A percentile compares a stretch with the other conserved stretches of the same genome.
phyloP scores from a whole-genome alignment of 2,113 vertebrate species.

The Odobenus rosmarus region DNA sequence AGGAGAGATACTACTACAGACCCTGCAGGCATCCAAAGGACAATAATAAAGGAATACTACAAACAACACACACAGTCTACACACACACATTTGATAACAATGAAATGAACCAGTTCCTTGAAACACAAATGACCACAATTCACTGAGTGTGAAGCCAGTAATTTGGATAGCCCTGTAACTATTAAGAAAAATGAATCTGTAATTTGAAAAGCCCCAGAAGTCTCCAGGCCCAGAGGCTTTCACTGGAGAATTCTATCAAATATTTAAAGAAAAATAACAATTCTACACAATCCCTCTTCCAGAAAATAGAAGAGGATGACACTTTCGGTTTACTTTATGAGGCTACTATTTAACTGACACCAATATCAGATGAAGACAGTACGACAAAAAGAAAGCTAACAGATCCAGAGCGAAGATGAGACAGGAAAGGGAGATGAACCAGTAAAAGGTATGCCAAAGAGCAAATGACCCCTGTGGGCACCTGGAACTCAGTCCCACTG shows the following conservation, averaged over 20 bases:
- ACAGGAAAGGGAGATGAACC: background rate
- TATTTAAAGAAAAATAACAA: constrained; percentile 9
- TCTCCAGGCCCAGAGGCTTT: background rate
- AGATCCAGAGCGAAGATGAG: background rate
- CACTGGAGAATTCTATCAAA: constrained; percentile 14
- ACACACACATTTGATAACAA: background rate
- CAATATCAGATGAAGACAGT: background rate
- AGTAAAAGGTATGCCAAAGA: background rate
- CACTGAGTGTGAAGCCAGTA: background rate
- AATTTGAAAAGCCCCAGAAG: background rate
- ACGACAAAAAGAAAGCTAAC: background rate
- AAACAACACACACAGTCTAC: background rate
- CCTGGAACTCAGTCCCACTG: background rate
- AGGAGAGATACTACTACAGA: background rate
- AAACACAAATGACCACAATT: background rate
- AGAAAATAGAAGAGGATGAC: background rate
- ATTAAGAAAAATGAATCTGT: constrained; percentile 22
- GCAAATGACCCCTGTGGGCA: background rate
- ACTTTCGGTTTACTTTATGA: background rate
- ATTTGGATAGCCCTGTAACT: background rate
- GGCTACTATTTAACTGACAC: background rate
- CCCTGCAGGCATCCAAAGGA: background rate
- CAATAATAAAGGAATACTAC: background rate
- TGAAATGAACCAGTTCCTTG: background rate
- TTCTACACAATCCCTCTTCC: background rate